Conservation (phyloP, 2,113 vertebrate species). For the Epinephelus cyanopodus region DNA sequence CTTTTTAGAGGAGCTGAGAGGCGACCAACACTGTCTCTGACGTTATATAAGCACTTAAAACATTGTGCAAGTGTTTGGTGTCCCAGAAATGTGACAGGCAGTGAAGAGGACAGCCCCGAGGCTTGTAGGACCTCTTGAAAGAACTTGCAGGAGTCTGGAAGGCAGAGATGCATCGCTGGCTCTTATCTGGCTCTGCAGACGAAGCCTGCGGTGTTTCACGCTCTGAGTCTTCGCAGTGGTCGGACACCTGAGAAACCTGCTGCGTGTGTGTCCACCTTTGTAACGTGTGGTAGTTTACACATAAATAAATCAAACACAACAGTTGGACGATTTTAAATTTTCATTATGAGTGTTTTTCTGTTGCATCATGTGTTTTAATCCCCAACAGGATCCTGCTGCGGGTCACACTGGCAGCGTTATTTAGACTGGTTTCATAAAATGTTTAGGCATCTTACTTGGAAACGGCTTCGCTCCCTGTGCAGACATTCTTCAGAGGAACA, state of each 20-base stretch:
- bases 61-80: slow-evolving; percentile 7
- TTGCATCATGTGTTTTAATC: neutral
- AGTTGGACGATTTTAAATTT: neutral
- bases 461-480: neutral
- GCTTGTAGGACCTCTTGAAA: slow-evolving; percentile 30
- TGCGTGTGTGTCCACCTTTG: neutral
- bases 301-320: neutral
- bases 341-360: neutral
- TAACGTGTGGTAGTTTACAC: neutral
- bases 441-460: neutral
- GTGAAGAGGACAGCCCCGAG: slow-evolving; percentile 14
- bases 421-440: neutral
- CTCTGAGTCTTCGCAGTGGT: neutral
- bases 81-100: slow-evolving; percentile 42
- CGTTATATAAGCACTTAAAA: slow-evolving; percentile 22
- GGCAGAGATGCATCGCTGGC: neutral
- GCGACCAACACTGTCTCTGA: neutral
- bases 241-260: slow-evolving; percentile 21
- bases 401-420: neutral
- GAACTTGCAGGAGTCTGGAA: slow-evolving; percentile 10
- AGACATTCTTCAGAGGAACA: neutral
- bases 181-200: slow-evolving; percentile 39
- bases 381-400: neutral
- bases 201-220: neutral
- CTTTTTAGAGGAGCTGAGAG: neutral